Evolutionary conservation across 92 coral and sea anemone species (phyloP).

Genomic region (Montipora capitata): DNA sequence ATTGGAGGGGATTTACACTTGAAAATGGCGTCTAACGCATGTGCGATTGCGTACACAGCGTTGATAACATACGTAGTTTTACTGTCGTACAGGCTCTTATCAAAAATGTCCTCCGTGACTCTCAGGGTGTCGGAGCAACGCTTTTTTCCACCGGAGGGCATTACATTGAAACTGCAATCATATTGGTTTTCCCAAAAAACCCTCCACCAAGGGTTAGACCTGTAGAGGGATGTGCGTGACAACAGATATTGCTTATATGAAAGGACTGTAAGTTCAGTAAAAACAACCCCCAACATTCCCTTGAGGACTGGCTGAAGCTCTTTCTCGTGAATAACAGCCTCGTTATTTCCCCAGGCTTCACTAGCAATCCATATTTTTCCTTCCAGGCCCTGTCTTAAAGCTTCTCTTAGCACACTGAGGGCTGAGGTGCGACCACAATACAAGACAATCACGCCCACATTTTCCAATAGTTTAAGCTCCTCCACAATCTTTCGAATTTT

Average conservation of each 20-base stretch:
- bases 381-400: slow-evolving; percentile 49
- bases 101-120: slow-evolving; percentile 60
- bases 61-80: slow-evolving; percentile 85
- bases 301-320: slow-evolving; percentile 52
- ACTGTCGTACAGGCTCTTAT: slow-evolving; percentile 57
- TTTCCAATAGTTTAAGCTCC: slow-evolving; percentile 56
- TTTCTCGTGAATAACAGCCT: slow-evolving; percentile 2
- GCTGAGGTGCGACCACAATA: slow-evolving; percentile 56
- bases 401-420: slow-evolving; percentile 55
- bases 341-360: slow-evolving; percentile 83
- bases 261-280: slow-evolving; percentile 65
- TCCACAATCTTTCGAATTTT: slow-evolving; percentile 62
- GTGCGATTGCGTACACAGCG: slow-evolving; percentile 92
- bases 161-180: slow-evolving; percentile 62
- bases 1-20: slow-evolving; percentile 59
- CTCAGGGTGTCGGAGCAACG: slow-evolving; percentile 49
- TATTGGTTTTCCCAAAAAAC: slow-evolving; percentile 80
- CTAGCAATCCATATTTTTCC: slow-evolving; percentile 90
- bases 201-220: slow-evolving; percentile 80
- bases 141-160: slow-evolving; percentile 1
- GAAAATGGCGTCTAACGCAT: slow-evolving; percentile 83
- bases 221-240: slow-evolving; percentile 69
- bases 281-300: slow-evolving; percentile 83
- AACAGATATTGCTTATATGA: slow-evolving; percentile 59
- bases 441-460: slow-evolving; percentile 71